Base-by-base conservation (phyloP, 2,797 vertebrate species). In the Schizopygopsis pylzovi region DNA sequence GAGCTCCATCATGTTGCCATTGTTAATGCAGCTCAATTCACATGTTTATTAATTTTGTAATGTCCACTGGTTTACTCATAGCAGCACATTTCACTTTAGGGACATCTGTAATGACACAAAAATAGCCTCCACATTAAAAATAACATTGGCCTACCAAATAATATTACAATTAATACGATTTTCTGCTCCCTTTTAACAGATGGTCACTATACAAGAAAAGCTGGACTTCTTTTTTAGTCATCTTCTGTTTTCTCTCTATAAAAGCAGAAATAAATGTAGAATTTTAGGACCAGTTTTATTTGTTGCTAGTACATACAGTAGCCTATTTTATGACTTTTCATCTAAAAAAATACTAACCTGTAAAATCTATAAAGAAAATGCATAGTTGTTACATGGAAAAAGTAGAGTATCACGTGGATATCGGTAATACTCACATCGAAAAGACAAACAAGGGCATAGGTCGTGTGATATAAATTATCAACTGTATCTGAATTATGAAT, bases 401-500 rank as follows among this genome's bases (percentile, higher is more conserved):
- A 15, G 6, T 37, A 59, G 54, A 20, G 20, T n/a, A 77, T 52
- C 16, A 2, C 16, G 15, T 45, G n/a, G 9, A 22, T 16, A 11
- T 61, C 15, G 59, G 59, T 65, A 54, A 61, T n/a, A 52, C 4
- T 41, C 45, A 2, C 59, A 28, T 28, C 2, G 5, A 79, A 39
- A 79, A 72, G 52, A 85, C 52, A 71, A 79, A 33, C 25, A 33
- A 88, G 91, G 92, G 92, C 93, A 94, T 89, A 91, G 89, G 93
- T 90, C 90, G 90, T 75, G 25, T 59, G 84, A 1, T 80, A 90
- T 93, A 90, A 94, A 95, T 93, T 88, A 94, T 91, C 91, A 94
- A 90, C 59, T 41, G 25, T 80, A 87, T 72, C 59, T 93, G 89
- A 92, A 92, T 90, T 87, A 95, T 95, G 89, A 89, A 96, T 93